phyloP scores from a whole-genome alignment of 2,113 vertebrate genomes.

The Oryzias woworae region DNA sequence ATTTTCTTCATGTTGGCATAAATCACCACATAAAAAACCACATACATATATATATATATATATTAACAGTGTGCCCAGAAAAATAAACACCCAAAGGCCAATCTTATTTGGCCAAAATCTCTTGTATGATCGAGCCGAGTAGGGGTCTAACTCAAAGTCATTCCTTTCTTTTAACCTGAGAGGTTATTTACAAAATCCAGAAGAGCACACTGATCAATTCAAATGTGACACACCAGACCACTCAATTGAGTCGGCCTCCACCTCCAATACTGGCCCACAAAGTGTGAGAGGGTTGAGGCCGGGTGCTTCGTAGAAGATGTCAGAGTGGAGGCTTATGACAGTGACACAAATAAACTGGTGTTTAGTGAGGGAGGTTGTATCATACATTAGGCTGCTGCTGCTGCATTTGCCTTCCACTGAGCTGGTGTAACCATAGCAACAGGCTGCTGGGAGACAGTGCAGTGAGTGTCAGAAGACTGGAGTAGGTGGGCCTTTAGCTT shows the following conservation, averaged over 20 bases:
- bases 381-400: conserved; percentile 60
- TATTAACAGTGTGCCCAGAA: conserved; percentile 17
- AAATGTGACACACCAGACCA: conserved; percentile 14
- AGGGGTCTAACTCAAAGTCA: conserved; percentile 13
- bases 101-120: conserved; percentile 12
- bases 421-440: conserved; percentile 73
- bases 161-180: background rate
- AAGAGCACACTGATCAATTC: conserved; percentile 1
- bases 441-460: conserved; percentile 68
- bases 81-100: conserved; percentile 13
- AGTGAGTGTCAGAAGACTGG: conserved; percentile 60
- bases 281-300: conserved; percentile 28
- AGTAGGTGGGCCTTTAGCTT: conserved; percentile 71
- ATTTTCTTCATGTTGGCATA: conserved; percentile 37
- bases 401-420: conserved; percentile 64
- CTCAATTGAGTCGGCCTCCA: conserved; percentile 18
- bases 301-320: conserved; percentile 12
- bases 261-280: conserved; percentile 8
- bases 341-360: conserved; percentile 56
- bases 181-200: conserved; percentile 1
- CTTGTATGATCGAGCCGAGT: conserved; percentile 27
- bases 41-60: conserved; percentile 8
- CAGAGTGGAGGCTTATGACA: conserved; percentile 55
- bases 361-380: conserved; percentile 57
- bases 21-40: too few species aligned